phyloP scores from a whole-genome alignment of 2,113 vertebrate species.

The Smithornis capensis region DNA sequence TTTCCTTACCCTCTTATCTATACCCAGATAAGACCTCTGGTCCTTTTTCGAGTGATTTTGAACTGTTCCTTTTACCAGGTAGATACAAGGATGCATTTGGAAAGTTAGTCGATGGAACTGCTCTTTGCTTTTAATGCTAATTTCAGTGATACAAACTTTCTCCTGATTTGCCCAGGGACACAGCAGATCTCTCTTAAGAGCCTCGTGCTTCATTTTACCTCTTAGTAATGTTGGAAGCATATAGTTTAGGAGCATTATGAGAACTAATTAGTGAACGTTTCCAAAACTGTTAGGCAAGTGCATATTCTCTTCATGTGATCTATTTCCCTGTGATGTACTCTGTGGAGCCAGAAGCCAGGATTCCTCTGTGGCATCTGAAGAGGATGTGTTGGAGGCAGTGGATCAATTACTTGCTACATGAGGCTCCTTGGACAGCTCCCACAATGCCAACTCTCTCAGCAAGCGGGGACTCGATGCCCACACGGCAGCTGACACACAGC shows the following conservation, averaged over 20 bases:
- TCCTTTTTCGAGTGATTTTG: background rate
- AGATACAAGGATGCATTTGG: background rate
- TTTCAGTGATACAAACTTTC: background rate
- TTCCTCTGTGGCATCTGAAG: background rate
- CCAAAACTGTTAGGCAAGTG: conserved; percentile 12
- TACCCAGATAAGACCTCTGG: background rate
- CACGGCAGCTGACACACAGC: background rate
- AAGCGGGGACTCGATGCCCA: background rate
- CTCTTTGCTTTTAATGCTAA: background rate
- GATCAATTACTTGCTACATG: background rate
- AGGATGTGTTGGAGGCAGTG: conserved; percentile 16
- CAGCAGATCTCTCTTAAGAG: background rate
- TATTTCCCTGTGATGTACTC: background rate
- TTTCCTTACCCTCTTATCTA: background rate
- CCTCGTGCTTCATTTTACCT: conserved; percentile 27
- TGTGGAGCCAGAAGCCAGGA: conserved; percentile 10
- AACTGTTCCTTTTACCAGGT: background rate
- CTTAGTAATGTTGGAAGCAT: conserved; percentile 10
- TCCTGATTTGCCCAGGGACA: background rate
- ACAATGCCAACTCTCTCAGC: background rate
- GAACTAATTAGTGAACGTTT: conserved; percentile 35
- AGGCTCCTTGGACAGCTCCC: background rate
- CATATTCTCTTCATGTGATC: background rate
- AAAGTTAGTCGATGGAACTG: background rate
- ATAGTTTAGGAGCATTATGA: conserved; percentile 47